Evolutionary conservation across 2,797 vertebrate genomes (phyloP), one percentile per base, ranked within the genome.

Genomic region (Miichthys miiuy): DNA sequence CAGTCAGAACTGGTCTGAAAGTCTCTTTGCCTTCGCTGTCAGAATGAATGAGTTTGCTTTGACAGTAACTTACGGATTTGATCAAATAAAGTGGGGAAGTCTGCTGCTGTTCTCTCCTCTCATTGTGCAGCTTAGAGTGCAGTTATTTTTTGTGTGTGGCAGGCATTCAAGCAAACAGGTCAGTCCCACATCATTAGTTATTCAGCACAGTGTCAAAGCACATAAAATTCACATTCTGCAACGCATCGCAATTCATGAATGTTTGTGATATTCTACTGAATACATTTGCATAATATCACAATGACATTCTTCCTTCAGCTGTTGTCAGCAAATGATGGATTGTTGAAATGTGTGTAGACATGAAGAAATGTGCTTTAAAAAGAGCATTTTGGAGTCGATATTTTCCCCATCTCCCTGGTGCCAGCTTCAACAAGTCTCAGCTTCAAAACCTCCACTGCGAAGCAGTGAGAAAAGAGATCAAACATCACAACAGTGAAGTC

Each of bases 261-360:
- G 68, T 84, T 71, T 80, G 74, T 79, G 75, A 82, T 74, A 65
- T 76, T 82, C 66, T 27, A 10, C 52, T 47, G 70, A 85, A 81
- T 68, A 79, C 6, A 90, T 86, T 83, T 73, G 61, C 81, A 87
- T 87, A 82, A 81, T 72, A 82, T 74, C 60, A 72, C 69, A 69
- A 69, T 70, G 77, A 58, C 81, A 67, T 72, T 80, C 66, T 72
- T 83, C 66, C 52, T 77, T 64, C 66, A 82, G 81, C 74, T 65
- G 79, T 72, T 86, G 74, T 67, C 72, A 23, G 50, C 63, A 64
- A 77, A 77, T 84, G 75, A 84, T 75, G 66, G 77, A 86, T 84
- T 0, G 17, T 30, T 82, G 27, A 67, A 67, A 81, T 61, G 55
- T 46, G n/a, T 46, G 68, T 41, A 30, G 81, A 77, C 62, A 20